Base-by-base conservation (phyloP, 2,113 vertebrate species). In the Sakesphorus luctuosus region DNA sequence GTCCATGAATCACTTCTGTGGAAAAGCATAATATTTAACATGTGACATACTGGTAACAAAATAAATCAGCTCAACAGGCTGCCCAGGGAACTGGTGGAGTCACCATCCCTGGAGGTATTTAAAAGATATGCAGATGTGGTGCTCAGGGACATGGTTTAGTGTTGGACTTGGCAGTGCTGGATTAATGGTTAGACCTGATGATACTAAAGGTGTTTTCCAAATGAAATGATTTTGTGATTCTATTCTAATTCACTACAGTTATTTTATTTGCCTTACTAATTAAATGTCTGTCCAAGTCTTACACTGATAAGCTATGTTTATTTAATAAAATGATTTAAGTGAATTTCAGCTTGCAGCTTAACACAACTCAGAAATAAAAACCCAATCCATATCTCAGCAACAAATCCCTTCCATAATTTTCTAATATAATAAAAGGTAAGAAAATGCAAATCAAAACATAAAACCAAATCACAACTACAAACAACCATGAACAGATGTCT, bases 131-230 rank as follows among this genome's bases (percentile, higher is more conserved):
- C 2, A 75, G 33, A 53, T 1, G 3, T 11, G 4, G 29, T 13
- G 1, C 55, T 53, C 3, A 56, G 24, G 49, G 21, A 69, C 26
- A 7, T 6, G 26, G 33, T 56, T 81, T 69, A 66, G 23, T 26
- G 50, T 47, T 33, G 29, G 43, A 47, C 23, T 11, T 61, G 55
- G 55, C 16, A 84, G 20, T 17, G 16, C 23, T 38, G 36, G 20
- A 9, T 47, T 61, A 56, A 47, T 0, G 3, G 18, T 0, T 74
- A 17, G n/a, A 66, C 31, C 80, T 0, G 0, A 40, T 33, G 43
- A 6, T 47, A 55, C 77, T 65, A 46, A 85, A 24, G 18, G 12
- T 52, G 16, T 36, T 40, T 78, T 46, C 49, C 38, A 73, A 65
- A 40, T 4, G 1, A 80, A 86, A 47, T 44, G 3, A 80, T 73